Evolutionary conservation across 1,140 invertebrate species (phyloP), one percentile per base, ranked within the genome.

Genomic region (Cylas formicarius): DNA sequence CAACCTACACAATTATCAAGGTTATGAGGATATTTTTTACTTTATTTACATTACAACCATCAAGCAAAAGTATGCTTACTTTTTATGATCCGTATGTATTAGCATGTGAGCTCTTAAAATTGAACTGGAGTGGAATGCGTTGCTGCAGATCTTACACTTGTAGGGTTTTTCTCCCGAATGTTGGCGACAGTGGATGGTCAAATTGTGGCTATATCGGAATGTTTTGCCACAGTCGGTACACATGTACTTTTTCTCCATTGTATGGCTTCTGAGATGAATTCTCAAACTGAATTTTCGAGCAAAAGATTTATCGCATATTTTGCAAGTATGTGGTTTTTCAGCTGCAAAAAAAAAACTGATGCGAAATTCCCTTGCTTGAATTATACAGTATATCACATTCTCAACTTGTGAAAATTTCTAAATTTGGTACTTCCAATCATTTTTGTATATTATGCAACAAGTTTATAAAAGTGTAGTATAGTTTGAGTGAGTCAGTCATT

Each of bases 51-150:
- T 13, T 10, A 34, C 9, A 38, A 13, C 9, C 11, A 16, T 11
- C 27, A 17, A 20, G 9, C 14, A 14, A 8, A 40, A 14, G 14
- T n/a, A n/a, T n/a, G 32, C 26, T 43, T 23, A 57, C 56, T 54
- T 48, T 51, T 56, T 58, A 16, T 50, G 40, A 2, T 78, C 72
- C 0, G 71, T 68, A 55, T 89, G 85, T n/a, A 80, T 84, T 31
- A 80, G 78, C 74, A 90, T 79, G 57, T 94, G 91, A 11, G 87
- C 75, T 32, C 81, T 87, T 67, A 90, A 77, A 50, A 89, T 81
- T 22, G 86, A 86, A 40, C 77, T 74, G 31, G 84, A 81, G 53
- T 81, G 72, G 52, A 58, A 72, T 60, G 53, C 55, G 47, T 68
- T 70, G 0, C 61, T 57, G 26, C 76, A 80, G n/a, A 75, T 65